Evolutionary conservation across 2,888 invertebrate genomes (phyloP).

Genomic region (Caenorhabditis sinica): DNA sequence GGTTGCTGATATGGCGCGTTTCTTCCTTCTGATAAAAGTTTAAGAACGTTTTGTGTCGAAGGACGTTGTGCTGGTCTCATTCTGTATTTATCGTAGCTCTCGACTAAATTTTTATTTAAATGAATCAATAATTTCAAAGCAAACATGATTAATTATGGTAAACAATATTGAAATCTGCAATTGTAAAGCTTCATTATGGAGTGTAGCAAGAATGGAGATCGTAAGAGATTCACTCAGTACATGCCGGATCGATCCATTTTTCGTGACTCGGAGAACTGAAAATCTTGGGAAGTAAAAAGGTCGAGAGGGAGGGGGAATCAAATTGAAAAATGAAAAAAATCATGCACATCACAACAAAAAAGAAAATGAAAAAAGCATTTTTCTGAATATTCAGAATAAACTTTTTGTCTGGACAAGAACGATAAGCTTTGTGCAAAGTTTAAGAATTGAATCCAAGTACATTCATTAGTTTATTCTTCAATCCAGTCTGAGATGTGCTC

Average conservation of each 20-base stretch:
- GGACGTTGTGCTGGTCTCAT: too few relatives aligned
- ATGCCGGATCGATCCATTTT: slow-evolving; percentile 60
- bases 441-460: slow-evolving; percentile 69
- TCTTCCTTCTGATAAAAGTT: too few relatives aligned
- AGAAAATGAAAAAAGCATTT: slow-evolving; percentile 17
- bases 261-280: slow-evolving; percentile 56
- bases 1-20: too few relatives aligned
- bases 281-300: slow-evolving; percentile 4
- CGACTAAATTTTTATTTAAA: background rate
- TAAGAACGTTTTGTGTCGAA: too few relatives aligned
- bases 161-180: slow-evolving; percentile 7
- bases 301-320: background rate
- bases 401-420: slow-evolving; percentile 15
- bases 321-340: slow-evolving; percentile 21
- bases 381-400: slow-evolving; percentile 14
- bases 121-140: slow-evolving; percentile 1
- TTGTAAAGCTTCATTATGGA: slow-evolving; percentile 23
- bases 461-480: slow-evolving; percentile 73
- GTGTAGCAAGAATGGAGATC: background rate
- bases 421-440: slow-evolving; percentile 27
- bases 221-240: slow-evolving; percentile 15
- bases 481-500: slow-evolving; percentile 69
- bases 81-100: too few relatives aligned
- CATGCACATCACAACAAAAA: slow-evolving; percentile 47
- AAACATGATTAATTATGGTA: slow-evolving; percentile 4